These are phyloP conservation scores for Pristionchus japonicus DNA, from an alignment of 2,888 invertebrate species.

Conservation along the genomic window DNA sequence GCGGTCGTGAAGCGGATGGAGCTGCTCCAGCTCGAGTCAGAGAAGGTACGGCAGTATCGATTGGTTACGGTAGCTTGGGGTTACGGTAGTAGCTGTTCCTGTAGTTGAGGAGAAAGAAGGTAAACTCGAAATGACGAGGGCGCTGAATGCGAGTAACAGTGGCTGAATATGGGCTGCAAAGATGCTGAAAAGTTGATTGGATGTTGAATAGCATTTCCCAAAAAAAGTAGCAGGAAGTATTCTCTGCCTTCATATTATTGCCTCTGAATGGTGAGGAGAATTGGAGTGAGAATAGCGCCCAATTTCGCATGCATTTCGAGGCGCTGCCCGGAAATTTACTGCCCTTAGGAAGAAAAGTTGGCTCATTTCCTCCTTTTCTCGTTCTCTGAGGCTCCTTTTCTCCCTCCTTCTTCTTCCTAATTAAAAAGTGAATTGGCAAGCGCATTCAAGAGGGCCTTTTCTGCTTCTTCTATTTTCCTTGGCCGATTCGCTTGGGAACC, in stretches of 20 bases:
- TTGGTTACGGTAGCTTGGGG: not conserved
- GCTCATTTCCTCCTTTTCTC: slow-evolving; percentile 2
- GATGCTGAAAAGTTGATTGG: too few relatives aligned
- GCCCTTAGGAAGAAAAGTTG: slow-evolving; percentile 1
- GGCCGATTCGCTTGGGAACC: not conserved
- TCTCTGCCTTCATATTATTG: not conserved
- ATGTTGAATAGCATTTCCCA: too few relatives aligned
- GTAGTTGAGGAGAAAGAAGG: too few relatives aligned
- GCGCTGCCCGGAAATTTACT: not conserved
- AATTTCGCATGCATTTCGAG: not conserved
- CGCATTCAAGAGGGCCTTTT: slow-evolving; percentile 24
- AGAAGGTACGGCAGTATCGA: slow-evolving; percentile 29
- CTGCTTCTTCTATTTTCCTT: not conserved
- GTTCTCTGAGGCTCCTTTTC: not conserved
- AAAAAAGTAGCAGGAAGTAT: too few relatives aligned
- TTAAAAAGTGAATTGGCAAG: slow-evolving; percentile 10
- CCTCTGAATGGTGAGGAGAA: not conserved
- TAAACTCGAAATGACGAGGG: too few relatives aligned
- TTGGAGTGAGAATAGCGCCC: not conserved
- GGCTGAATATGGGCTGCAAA: too few relatives aligned
- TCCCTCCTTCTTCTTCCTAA: not conserved
- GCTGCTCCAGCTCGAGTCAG: not conserved
- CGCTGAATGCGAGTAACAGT: too few relatives aligned
- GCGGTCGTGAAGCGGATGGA: slow-evolving; percentile 28
- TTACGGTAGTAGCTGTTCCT: not conserved